Evolutionary conservation across 2,113 vertebrate species (phyloP), one percentile per base, ranked within the genome.

Genomic region (Perognathus longimembris): DNA sequence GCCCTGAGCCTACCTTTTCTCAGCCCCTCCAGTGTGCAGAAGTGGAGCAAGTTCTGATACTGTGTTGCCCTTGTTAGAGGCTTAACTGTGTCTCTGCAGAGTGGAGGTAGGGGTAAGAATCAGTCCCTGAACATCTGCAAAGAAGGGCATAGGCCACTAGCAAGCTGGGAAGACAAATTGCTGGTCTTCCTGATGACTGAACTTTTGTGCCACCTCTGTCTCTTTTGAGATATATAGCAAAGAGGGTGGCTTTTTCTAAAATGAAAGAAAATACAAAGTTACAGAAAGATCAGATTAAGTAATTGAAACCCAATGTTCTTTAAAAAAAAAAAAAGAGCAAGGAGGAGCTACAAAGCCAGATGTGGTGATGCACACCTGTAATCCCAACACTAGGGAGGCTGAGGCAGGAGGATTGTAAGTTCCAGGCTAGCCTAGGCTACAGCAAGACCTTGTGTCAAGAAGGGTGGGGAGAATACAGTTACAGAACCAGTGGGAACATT

Each of bases 181-280:
- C 73, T 10, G 12, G 30, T n/a, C 64, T 54, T 7, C 24, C 36
- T 54, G 30, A 70, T 57, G 18, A 21, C 71, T 79, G 30, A 34
- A 11, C 38, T 57, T 5, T 54, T 54, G 45, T 1, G 12, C 32
- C 57, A 5, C 4, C 1, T 5, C 15, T 54, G 9, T 10, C 10
- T 67, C 32, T 28, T 59, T 24, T 57, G 26, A 34, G 63, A 42
- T 32, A 28, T 30, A 4, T 10, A 34, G 73, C 66, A 89, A 73
- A 93, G 54, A 67, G 84, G 18, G 26, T 71, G 30, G 17, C 73
- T 67, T 75, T 80, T n/a, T 67, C 77, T 57, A 78, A 82, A 78
- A 40, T 67, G 71, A 83, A 80, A 38, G 67, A 54, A 75, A 70
- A 64, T 24, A 38, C 59, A 69, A 45, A 57, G 24, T 88, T 82